Conservation (phyloP, 2,888 invertebrate genomes). For the Rhodophaea formosa region DNA sequence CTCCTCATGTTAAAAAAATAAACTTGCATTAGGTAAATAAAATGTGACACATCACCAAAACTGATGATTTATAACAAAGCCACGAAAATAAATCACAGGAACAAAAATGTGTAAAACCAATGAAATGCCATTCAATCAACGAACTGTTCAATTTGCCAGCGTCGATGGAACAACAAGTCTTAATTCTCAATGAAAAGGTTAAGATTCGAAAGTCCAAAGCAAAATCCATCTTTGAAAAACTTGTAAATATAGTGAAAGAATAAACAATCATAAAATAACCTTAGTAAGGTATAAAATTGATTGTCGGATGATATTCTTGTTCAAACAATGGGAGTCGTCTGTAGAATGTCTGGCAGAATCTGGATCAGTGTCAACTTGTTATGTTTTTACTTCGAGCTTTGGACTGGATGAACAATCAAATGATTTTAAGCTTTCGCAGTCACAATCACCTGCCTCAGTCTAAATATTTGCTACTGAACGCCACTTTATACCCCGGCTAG, state of each 20-base stretch:
- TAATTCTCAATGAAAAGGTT: neutral
- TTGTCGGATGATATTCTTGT: neutral
- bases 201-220: neutral
- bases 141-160: neutral
- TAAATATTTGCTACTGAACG: no score
- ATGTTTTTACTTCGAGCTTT: conserved; percentile 4
- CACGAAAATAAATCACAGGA: neutral
- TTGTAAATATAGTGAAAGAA: neutral
- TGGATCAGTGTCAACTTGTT: conserved; percentile 9
- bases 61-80: neutral
- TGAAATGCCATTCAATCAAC: neutral
- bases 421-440: no score
- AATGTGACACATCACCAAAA: neutral
- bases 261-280: neutral
- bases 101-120: neutral
- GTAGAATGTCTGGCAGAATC: conserved; percentile 5
- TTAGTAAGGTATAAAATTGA: neutral
- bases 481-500: no score
- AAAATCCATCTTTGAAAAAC: neutral
- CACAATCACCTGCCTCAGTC: no score
- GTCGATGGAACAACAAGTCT: neutral
- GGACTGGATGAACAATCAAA: neutral
- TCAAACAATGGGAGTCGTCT: conserved; percentile 13
- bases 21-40: neutral
- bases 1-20: no score